Evolutionary conservation across 35 echinoderm and acorn worm species (phyloP).

Genomic region (Ophioderma brevispina): DNA sequence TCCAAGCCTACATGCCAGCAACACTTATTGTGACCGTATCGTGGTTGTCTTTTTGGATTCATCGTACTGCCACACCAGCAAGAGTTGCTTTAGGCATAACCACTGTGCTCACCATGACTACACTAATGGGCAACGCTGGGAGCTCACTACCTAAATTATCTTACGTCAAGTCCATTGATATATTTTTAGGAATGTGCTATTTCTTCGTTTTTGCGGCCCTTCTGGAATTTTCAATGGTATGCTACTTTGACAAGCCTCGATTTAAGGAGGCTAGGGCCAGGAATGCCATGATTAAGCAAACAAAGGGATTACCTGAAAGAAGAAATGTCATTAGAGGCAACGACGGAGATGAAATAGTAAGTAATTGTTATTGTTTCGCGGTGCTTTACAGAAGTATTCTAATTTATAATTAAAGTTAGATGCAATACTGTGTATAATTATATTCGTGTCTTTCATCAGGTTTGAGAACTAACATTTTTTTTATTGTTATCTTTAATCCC

Average conservation of each 20-base stretch:
- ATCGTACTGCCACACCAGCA: slow-evolving; percentile 77
- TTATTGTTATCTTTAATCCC: too few relatives aligned
- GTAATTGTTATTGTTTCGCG: not conserved
- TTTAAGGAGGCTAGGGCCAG: slow-evolving; percentile 62
- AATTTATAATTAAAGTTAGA: too few relatives aligned
- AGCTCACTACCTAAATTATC: slow-evolving; percentile 85
- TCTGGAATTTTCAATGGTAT: slow-evolving; percentile 81
- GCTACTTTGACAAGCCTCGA: slow-evolving; percentile 69
- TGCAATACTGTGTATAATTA: too few relatives aligned
- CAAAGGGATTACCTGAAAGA: not conserved
- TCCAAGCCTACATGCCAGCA: slow-evolving; percentile 82
- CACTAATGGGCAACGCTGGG: slow-evolving; percentile 76
- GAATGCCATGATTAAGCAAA: not conserved
- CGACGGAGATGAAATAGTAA: not conserved
- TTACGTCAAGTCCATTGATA: slow-evolving; percentile 67
- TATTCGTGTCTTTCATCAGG: too few relatives aligned
- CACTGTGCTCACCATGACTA: slow-evolving; percentile 96
- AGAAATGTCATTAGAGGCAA: not conserved
- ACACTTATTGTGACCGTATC: slow-evolving; percentile 80
- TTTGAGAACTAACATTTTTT: too few relatives aligned
- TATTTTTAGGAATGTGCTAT: slow-evolving; percentile 63
- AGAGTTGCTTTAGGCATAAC: slow-evolving; percentile 88
- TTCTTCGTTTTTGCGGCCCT: slow-evolving; percentile 89
- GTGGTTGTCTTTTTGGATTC: slow-evolving; percentile 94
- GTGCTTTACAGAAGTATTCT: too few relatives aligned